Conservation (phyloP, 2,113 vertebrate genomes). For the Neomonachus schauinslandi region DNA sequence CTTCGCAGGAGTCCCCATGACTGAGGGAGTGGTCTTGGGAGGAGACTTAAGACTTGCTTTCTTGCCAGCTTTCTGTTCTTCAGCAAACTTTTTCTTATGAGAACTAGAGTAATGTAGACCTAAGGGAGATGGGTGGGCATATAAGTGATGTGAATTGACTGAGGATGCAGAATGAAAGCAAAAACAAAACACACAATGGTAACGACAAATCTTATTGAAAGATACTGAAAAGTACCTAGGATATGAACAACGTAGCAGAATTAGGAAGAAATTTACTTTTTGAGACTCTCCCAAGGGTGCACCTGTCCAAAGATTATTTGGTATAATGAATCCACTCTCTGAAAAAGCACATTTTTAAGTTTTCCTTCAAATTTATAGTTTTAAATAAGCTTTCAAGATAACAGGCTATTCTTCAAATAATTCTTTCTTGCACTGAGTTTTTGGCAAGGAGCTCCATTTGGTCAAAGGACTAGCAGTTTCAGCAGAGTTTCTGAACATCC, state of each 20-base stretch:
- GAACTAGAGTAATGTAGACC: not conserved
- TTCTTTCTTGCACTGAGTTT: not conserved
- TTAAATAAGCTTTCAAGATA: slow-evolving; percentile 27
- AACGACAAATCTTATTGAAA: not conserved
- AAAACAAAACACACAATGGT: not conserved
- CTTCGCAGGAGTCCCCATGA: not conserved
- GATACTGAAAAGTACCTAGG: not conserved
- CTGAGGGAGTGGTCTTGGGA: not conserved
- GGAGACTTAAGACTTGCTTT: not conserved
- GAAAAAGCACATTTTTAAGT: not conserved
- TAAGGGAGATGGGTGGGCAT: not conserved
- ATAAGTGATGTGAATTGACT: not conserved
- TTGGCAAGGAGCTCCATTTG: not conserved
- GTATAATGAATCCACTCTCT: not conserved
- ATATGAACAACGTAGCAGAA: not conserved
- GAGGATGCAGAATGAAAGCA: not conserved
- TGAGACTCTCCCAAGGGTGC: not conserved
- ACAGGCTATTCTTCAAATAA: not conserved
- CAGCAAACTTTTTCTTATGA: not conserved
- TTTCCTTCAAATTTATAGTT: slow-evolving; percentile 12
- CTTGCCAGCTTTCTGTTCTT: not conserved
- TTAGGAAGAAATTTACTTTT: not conserved
- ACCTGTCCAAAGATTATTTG: not conserved
- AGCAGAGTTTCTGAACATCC: not conserved
- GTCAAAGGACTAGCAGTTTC: not conserved